Evolutionary conservation across 2,113 vertebrate species (phyloP), one percentile per base, ranked within the genome.

Genomic region (Chitala chitala): DNA sequence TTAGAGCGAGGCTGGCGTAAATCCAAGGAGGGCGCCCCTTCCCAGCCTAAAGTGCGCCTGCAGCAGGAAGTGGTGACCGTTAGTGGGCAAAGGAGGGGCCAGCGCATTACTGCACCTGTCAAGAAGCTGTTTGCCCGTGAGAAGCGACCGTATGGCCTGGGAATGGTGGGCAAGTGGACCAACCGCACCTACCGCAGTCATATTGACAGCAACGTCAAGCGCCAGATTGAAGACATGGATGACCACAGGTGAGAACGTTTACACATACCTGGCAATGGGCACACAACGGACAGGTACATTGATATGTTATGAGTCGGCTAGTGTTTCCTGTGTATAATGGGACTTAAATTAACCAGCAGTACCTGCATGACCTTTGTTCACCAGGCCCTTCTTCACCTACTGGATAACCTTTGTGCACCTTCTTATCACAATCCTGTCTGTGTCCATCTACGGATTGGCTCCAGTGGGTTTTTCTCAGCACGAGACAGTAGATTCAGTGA

Each of bases 141-240:
- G 87, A 99, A 99, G 88, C 86, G 97, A 74, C 96, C 97, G 0
- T 98, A 98, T 0, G 96, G 97, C 5, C 85, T 99, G 81, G 97
- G 97, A 65, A 98, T 99, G 94, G 96, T 99, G 73, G 96, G 97
- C 9, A 94, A 93, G 81, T 92, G 98, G 66, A 98, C 96, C n/a
- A 99, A 99, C 88, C 93, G 96, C 46, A 95, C 95, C 0, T 99
- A 99, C 85, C 95, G 96, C 84, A 98, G 96, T 83, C 94, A 95
- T 74, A 98, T 99, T 0, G 97, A 99, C 90, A 99, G 97, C 86
- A 95, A 95, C 0, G 93, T 98, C 77, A 96, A 97, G 75, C 91
- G 94, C 75, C 97, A 99, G 87, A 99, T 99, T 0, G 95, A 98
- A 82, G 96, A 98, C 87, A 98, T 99, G 97, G 96, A 98, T 0